Percentiles rank a stretch among this genome's conserved stretches.
phyloP scores from a whole-genome alignment of 2,888 invertebrate species.

The Acronicta leporina region DNA sequence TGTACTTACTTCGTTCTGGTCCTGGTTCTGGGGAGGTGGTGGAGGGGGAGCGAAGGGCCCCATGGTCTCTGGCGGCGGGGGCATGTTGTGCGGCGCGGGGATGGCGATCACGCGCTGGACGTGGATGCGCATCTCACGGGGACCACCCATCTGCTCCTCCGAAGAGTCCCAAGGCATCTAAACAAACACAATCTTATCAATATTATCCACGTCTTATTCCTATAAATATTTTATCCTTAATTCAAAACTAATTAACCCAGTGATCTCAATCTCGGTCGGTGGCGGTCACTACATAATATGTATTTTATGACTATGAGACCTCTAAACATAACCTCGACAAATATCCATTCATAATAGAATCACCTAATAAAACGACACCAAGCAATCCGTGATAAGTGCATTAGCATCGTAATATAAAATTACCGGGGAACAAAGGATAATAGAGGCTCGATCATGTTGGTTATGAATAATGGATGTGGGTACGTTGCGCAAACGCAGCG shows the following conservation, averaged over 20 bases:
- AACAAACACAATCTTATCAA: constrained; percentile 29
- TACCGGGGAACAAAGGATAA: constrained; percentile 76
- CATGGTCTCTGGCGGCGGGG: constrained; percentile 74
- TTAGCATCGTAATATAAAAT: constrained; percentile 66
- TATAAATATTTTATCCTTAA: constrained; percentile 21
- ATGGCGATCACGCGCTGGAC: constrained; percentile 86
- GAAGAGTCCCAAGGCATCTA: constrained; percentile 87
- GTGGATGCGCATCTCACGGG: constrained; percentile 86
- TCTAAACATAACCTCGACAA: constrained; percentile 36
- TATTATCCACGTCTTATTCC: background rate
- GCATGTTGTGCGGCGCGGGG: constrained; percentile 81
- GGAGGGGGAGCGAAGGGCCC: constrained; percentile 79
- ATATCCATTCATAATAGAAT: constrained; percentile 22
- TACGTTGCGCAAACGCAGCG: constrained; percentile 74
- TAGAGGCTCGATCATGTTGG: constrained; percentile 63
- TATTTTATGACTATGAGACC: constrained; percentile 41
- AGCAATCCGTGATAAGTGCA: constrained; percentile 59
- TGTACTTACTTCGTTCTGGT: constrained; percentile 74
- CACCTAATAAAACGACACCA: constrained; percentile 54
- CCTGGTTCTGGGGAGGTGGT: constrained; percentile 76
- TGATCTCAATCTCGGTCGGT: constrained; percentile 22
- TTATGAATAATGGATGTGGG: constrained; percentile 77
- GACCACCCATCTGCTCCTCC: constrained; percentile 80
- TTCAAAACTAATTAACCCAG: constrained; percentile 21
- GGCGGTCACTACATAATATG: constrained; percentile 26